Evolutionary conservation across 2,888 invertebrate species (phyloP), one percentile per base, ranked within the genome.

Genomic region (Anagyrus pseudococci): DNA sequence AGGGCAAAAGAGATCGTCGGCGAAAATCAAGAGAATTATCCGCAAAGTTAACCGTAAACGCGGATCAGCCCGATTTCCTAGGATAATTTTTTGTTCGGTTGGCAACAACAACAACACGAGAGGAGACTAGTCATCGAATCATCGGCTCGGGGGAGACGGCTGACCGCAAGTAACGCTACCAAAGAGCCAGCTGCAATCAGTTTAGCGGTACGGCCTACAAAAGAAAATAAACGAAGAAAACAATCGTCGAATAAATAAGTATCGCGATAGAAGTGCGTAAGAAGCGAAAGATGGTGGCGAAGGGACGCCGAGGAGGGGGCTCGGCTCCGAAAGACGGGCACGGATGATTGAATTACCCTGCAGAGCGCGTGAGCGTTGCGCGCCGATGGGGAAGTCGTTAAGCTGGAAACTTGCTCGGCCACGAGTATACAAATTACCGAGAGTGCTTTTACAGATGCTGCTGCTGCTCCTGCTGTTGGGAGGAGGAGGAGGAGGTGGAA

Each of bases 201-300:
- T 17, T 10, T 37, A 17, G 7, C 13, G 23, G 20, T 22, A n/a
- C n/a, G n/a, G 23, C 4, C n/a, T 37, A 29, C 1, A 54, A 29
- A 19, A 25, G n/a, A 19, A 46, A 20, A 58, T 54, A 48, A 58
- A 62, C 33, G 53, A 62, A 62, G 58, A 58, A n/a, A 62, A 49
- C 53, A 49, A 62, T 62, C 58, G 48, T 33, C 53, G 58, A 62
- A 62, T 62, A 57, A 58, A 62, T 58, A 62, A 62, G 53, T 62
- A 56, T 52, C 48, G 54, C 6, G 26, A 2, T 3, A 22, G 4
- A 10, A 20, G 26, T 13, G 26, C 19, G 19, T 4, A 22, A 22
- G 23, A 20, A 40, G 23, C 7, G 22, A 23, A 1, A 13, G 15
- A 15, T n/a, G n/a, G 20, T 4, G 17, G 26, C 41, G 7, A 44